Evolutionary conservation across 1,140 invertebrate genomes (phyloP).

Genomic region (Orchestia grillus): DNA sequence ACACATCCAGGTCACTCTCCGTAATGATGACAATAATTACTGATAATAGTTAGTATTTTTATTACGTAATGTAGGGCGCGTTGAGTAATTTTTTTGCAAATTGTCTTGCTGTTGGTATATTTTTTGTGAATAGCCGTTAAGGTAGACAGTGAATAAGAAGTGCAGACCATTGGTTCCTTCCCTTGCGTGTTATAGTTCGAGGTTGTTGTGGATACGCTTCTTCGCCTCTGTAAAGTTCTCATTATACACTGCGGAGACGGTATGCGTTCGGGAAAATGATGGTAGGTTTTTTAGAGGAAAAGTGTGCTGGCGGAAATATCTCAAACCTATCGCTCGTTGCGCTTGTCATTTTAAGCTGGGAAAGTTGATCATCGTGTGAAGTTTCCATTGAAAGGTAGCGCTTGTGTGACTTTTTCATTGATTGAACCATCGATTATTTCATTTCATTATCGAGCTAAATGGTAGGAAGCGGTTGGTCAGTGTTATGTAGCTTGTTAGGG

Average conservation of each 20-base stretch:
- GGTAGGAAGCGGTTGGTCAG: too few relatives aligned
- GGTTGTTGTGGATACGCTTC: too few relatives aligned
- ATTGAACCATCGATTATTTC: too few relatives aligned
- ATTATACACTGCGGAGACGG: too few relatives aligned
- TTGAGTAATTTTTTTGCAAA: background rate
- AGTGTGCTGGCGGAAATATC: background rate
- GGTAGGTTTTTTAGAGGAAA: background rate
- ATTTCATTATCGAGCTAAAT: too few relatives aligned
- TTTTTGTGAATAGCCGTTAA: background rate
- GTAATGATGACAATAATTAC: background rate
- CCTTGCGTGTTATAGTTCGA: too few relatives aligned
- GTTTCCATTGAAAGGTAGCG: background rate
- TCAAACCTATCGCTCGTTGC: background rate
- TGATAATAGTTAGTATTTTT: background rate
- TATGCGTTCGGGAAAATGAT: background rate
- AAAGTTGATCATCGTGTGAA: background rate
- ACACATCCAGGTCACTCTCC: background rate
- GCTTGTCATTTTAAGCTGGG: background rate
- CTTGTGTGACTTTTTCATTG: too few relatives aligned
- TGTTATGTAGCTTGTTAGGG: too few relatives aligned
- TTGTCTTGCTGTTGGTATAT: background rate
- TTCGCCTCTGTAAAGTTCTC: too few relatives aligned
- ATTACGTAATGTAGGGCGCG: background rate
- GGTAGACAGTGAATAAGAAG: background rate
- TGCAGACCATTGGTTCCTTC: too few relatives aligned